A percentile compares a stretch with the other conserved stretches of the same genome.
phyloP scores from a whole-genome alignment of 2,888 invertebrate species.

The Asteroscopus sphinx region DNA sequence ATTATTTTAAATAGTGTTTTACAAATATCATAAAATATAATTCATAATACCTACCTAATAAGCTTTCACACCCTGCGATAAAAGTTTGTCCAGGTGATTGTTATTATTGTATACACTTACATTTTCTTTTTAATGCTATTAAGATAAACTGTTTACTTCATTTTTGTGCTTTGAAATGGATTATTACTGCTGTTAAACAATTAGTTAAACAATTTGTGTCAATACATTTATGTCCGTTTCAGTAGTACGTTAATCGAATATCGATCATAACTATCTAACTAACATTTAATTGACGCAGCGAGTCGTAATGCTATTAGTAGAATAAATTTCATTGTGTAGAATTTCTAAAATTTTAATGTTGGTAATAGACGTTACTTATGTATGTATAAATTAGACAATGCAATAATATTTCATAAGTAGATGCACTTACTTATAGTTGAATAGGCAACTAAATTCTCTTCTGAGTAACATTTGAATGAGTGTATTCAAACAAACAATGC shows the following conservation, averaged over 20 bases:
- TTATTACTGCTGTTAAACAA: conserved; percentile 13
- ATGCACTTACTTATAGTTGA: conserved; percentile 80
- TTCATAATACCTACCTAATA: conserved; percentile 3
- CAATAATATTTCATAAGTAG: conserved; percentile 89
- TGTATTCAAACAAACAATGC: conserved; percentile 27
- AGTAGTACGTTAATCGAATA: conserved; percentile 37
- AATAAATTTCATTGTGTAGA: conserved; percentile 61
- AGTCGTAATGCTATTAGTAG: conserved; percentile 49
- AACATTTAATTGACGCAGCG: conserved; percentile 48
- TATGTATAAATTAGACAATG: conserved; percentile 76
- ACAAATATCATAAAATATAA: conserved; percentile 10
- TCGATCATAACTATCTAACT: conserved; percentile 46
- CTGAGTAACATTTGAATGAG: conserved; percentile 37
- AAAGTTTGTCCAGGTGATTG: conserved; percentile 6
- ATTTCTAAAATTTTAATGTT: conserved; percentile 73
- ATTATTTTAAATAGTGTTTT: conserved; percentile 9
- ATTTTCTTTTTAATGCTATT: conserved; percentile 5
- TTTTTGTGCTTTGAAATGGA: conserved; percentile 18
- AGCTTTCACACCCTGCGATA: conserved; percentile 16
- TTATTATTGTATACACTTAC: conserved; percentile 6
- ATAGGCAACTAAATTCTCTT: conserved; percentile 68
- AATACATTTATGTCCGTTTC: conserved; percentile 18
- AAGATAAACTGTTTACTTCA: conserved; percentile 8
- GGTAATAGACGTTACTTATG: conserved; percentile 75
- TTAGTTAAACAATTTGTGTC: background rate